phyloP scores from a whole-genome alignment of 2,113 vertebrate genomes.

The Guaruba guarouba region DNA sequence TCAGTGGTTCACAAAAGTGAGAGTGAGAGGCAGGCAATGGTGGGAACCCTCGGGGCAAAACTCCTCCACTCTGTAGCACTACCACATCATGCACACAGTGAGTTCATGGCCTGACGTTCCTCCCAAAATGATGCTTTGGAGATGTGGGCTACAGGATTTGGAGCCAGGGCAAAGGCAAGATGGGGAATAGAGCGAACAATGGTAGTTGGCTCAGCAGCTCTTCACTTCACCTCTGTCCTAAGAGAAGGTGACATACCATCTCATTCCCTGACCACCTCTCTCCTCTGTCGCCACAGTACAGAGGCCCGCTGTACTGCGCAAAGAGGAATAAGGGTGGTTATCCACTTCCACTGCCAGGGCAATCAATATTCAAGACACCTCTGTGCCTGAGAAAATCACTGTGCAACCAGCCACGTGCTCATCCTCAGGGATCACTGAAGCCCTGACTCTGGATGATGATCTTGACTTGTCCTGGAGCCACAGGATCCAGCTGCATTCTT shows the following conservation, averaged over 20 bases:
- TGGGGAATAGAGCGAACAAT: rapidly evolving
- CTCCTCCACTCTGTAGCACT: neutral
- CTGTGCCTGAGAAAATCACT: neutral
- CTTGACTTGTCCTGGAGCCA: neutral
- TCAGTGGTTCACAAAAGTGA: neutral
- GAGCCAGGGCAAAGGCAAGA: neutral
- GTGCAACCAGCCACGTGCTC: neutral
- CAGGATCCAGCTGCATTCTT: neutral
- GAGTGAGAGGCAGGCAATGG: neutral
- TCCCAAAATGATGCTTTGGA: neutral
- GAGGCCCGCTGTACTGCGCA: neutral
- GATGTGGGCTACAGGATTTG: neutral
- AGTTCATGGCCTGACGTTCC: neutral
- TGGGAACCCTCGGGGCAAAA: neutral
- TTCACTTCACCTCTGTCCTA: neutral
- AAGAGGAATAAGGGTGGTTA: neutral
- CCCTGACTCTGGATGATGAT: neutral
- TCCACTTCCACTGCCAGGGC: neutral
- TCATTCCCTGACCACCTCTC: neutral
- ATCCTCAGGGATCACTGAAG: neutral
- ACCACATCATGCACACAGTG: rapidly evolving
- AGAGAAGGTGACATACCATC: neutral
- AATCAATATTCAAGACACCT: neutral
- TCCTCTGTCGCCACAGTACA: neutral
- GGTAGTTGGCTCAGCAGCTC: neutral